Conservation (phyloP, 1,140 invertebrate genomes). For the Drosophila saltans region DNA sequence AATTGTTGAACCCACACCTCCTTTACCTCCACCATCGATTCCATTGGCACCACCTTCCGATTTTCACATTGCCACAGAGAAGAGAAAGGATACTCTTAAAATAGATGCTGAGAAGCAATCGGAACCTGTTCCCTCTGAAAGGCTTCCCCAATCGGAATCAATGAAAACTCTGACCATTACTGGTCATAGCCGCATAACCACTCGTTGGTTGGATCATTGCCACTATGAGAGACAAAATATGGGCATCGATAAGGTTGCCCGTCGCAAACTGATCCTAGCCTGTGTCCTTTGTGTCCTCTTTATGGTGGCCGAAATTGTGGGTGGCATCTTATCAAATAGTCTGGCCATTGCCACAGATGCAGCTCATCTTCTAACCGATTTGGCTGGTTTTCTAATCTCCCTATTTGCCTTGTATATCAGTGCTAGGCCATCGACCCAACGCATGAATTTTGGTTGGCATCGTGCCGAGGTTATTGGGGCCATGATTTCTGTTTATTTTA, state of each 20-base stretch:
- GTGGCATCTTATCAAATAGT: slow-evolving; percentile 90
- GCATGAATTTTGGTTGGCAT: slow-evolving; percentile 90
- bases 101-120: not conserved
- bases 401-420: slow-evolving; percentile 89
- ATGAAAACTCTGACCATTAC: slow-evolving; percentile 54
- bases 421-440: slow-evolving; percentile 86
- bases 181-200: slow-evolving; percentile 47
- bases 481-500: slow-evolving; percentile 87
- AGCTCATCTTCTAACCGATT: slow-evolving; percentile 91
- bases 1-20: not conserved
- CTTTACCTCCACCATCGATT: not conserved
- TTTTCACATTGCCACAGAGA: not conserved
- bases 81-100: not conserved
- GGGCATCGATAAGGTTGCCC: slow-evolving; percentile 81
- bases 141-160: slow-evolving; percentile 25
- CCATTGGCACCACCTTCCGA: not conserved
- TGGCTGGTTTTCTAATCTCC: slow-evolving; percentile 91
- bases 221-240: slow-evolving; percentile 86
- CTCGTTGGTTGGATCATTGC: slow-evolving; percentile 86
- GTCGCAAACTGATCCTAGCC: slow-evolving; percentile 84
- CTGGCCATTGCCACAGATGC: slow-evolving; percentile 93
- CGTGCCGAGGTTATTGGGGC: slow-evolving; percentile 86
- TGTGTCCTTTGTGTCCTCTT: slow-evolving; percentile 85
- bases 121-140: too few relatives aligned
- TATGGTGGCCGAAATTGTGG: slow-evolving; percentile 87